Evolutionary conservation across 2,888 invertebrate species (phyloP), one percentile per base, ranked within the genome.

Genomic region (Gastrophysa polygoni): DNA sequence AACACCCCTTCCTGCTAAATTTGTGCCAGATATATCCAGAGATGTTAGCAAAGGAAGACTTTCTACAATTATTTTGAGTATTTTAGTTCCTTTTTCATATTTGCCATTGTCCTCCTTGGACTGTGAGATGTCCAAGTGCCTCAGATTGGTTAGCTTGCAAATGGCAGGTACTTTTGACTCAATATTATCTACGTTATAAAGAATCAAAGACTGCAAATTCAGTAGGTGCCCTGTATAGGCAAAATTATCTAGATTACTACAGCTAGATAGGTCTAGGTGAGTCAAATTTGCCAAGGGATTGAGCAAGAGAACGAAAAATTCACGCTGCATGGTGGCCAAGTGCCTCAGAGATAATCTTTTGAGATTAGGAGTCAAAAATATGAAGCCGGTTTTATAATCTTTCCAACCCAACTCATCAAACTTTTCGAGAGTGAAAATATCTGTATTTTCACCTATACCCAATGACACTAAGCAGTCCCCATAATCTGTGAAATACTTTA

Each of bases 1-100:
- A 21, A 91, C 89, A 49, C 93, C 93, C 57, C 89, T 88, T 11
- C 96, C 95, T 43, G 96, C 95, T 68, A 98, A 84, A 84, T 98
- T 97, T 16, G 98, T 98, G 11, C 96, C 96, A 2, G 97, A 96
- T 77, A 98, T 95, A 82, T 98, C 98, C 72, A 98, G 83, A 20
- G 93, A 93, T 44, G 87, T 87, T 62, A 98, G 82, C 54, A 87
- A 80, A 0, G 92, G 91, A 72, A 98, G 84, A 76, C 84, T 88
- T 54, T 85, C 84, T 10, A 96, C 88, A 34, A 98, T 83, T 70
- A 85, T 85, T 18, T 87, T 83, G 43, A 98, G 82, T 28, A 89
- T 83, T 66, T 87, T 84, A 81, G 91, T 92, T 2, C 94, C 92
- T 71, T 90, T 87, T 32, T 86, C 84, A 79, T 90, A 96, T 65